Conservation (phyloP, 2,888 invertebrate species). For the Liodrosophila aerea region DNA sequence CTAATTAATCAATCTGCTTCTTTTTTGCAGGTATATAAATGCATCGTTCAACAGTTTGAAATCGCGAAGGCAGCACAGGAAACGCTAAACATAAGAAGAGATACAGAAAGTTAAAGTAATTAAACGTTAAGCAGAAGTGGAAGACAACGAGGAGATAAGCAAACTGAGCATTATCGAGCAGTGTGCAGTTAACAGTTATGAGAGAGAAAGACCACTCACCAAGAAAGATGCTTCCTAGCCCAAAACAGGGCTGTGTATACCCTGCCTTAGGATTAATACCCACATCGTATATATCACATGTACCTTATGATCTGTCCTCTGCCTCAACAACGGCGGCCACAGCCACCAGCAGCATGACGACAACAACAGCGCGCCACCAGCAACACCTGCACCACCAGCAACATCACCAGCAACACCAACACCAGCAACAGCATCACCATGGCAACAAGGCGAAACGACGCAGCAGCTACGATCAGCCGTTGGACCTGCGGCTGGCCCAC, state of each 20-base stretch:
- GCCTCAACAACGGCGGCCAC: slow-evolving; percentile 79
- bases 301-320: slow-evolving; percentile 88
- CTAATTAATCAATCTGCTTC: no score
- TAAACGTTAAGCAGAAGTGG: slow-evolving; percentile 2
- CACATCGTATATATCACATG: slow-evolving; percentile 83
- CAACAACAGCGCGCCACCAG: slow-evolving; percentile 49
- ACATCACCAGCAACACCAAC: slow-evolving; percentile 30
- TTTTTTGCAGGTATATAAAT: slow-evolving; percentile 41
- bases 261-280: slow-evolving; percentile 85
- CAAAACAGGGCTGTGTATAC: slow-evolving; percentile 89
- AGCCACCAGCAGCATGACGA: slow-evolving; percentile 83
- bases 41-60: slow-evolving; percentile 14
- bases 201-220: slow-evolving; percentile 96
- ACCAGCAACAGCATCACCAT: slow-evolving; percentile 49
- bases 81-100: no score
- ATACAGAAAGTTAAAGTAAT: background rate
- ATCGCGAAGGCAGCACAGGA: slow-evolving; percentile 37
- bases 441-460: slow-evolving; percentile 65
- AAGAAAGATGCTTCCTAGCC: slow-evolving; percentile 91
- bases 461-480: slow-evolving; percentile 87
- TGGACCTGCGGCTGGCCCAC: slow-evolving; percentile 93
- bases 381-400: slow-evolving; percentile 28
- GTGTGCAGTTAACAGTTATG: slow-evolving; percentile 84
- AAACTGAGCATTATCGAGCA: slow-evolving; percentile 11
- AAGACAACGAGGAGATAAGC: slow-evolving; percentile 2